phyloP scores from a whole-genome alignment of 2,113 vertebrate species.

The Laticauda colubrina region DNA sequence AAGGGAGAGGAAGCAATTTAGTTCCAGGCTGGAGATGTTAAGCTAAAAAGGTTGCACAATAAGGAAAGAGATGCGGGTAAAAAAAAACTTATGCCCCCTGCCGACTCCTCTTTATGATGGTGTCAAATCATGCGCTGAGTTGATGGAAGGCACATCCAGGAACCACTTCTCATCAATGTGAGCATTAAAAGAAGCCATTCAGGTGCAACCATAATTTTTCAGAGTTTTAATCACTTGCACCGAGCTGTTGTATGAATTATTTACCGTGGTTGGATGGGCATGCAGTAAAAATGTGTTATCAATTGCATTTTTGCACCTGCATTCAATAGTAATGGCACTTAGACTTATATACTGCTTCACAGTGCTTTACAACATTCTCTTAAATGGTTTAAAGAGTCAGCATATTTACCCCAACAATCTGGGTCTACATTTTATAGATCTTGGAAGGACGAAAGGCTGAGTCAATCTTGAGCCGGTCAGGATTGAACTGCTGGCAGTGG shows the following conservation, averaged over 20 bases:
- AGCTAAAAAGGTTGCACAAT: not conserved
- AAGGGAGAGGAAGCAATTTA: conserved; percentile 5
- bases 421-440: not conserved
- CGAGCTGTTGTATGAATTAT: not conserved
- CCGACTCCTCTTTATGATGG: not conserved
- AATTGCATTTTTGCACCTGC: not conserved
- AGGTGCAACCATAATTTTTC: not conserved
- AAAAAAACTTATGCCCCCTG: not conserved
- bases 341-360: not conserved
- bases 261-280: not conserved
- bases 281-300: not conserved
- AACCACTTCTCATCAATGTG: not conserved
- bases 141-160: not conserved
- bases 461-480: not conserved
- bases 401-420: not conserved
- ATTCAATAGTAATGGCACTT: not conserved
- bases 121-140: not conserved
- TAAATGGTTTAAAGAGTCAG: not conserved
- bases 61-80: not conserved
- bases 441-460: not conserved
- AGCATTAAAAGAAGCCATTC: not conserved
- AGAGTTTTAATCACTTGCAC: not conserved
- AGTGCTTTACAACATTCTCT: not conserved
- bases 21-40: not conserved
- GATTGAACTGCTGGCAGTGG: not conserved